Base-by-base conservation (phyloP, 37 sponge, comb jelly and placozoan genomes). In the Aphrocallistes beatrix region DNA sequence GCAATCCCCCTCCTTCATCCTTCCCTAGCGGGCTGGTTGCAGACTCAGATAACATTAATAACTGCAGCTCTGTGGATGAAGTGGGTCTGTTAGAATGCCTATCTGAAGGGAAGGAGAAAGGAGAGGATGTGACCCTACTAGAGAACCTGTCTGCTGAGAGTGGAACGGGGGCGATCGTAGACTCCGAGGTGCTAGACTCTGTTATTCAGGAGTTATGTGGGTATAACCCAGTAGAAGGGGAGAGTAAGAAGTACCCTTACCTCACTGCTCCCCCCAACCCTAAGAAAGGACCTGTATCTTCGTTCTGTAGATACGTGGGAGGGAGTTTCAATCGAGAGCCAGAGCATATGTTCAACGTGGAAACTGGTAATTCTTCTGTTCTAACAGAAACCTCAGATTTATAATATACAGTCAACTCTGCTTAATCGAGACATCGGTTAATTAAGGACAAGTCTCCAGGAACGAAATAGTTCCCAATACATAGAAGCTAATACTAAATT, bases 311-410 rank as follows among this genome's bases (percentile, higher is more conserved):
- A 45, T 37, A 81, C 0, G 42, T 91, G 1, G 91, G 94, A 10
- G 91, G 91, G 21, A 86, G 39, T 34, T 93, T 93, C 37, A 36
- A 34, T 16, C 3, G 60, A 1, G 94, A 93, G 86, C 94, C 94
- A 0, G 90, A 93, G 37, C 83, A 93, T 38, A 89, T 93, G 90
- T 8, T 91, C 51, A 38, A 85, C 83, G 13, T n/a, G 23, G 23
- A 37, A 1, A 85, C 23, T 1, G 37, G 49, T 38, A 30, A 81
- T n/a, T 37, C 1, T 17, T 9, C 36, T 36, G 3, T 51, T 8
- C 21, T 13, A 38, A 8, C 82, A 0, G 34, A 36, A 51, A 28
- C 38, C 30, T 92, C n/a, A 81, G 83, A 36, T 51, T 82, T 23
- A 17, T 38, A 1, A 86, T 87, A 3, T 88, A 90, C 47, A 40